Evolutionary conservation across 2,113 vertebrate genomes (phyloP), one percentile per base, ranked within the genome.

Genomic region (Colaptes auratus): DNA sequence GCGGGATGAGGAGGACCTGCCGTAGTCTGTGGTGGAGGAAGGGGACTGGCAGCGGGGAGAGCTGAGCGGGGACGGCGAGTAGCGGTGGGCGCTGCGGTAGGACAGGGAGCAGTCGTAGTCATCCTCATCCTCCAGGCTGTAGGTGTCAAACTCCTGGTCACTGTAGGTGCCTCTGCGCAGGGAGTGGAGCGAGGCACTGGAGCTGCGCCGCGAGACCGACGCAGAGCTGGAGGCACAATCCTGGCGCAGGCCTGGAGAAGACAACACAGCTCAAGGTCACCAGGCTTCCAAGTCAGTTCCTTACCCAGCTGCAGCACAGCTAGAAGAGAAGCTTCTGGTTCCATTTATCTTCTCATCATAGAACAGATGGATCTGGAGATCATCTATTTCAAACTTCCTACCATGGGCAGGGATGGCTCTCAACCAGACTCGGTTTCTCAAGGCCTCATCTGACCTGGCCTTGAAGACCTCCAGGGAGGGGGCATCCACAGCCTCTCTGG

Each of bases 81-180:
- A 99, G 73, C 98, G 97, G 79, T 98, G 98, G 5, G 96, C 78
- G 5, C 97, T 97, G 33, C 98, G 98, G 8, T 98, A 90, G 3
- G 98, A 92, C 76, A 98, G 97, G 76, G 97, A 98, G 33, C 98
- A 98, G 4, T 98, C 98, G 24, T 97, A 98, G 7, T 98, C 97
- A 0, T 98, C 97, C 88, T 99, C 98, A 6, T 99, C 99, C 93
- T 99, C 99, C 44, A 98, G 96, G 94, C 98, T 99, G 97, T 98
- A 98, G 0, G 98, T 98, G 94, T 99, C 99, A 16, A 99, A 98
- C 82, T 99, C 98, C 95, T 99, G 99, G 95, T 99, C 99, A 4
- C 99, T 99, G 98, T 98, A 99, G n/a, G 98, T 98, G 25, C 99
- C 98, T 9, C 98, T 97, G 9, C 98, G 98, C 91, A 99, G 97